Conservation (phyloP, 2,888 invertebrate species). For the Mythimna albipuncta region DNA sequence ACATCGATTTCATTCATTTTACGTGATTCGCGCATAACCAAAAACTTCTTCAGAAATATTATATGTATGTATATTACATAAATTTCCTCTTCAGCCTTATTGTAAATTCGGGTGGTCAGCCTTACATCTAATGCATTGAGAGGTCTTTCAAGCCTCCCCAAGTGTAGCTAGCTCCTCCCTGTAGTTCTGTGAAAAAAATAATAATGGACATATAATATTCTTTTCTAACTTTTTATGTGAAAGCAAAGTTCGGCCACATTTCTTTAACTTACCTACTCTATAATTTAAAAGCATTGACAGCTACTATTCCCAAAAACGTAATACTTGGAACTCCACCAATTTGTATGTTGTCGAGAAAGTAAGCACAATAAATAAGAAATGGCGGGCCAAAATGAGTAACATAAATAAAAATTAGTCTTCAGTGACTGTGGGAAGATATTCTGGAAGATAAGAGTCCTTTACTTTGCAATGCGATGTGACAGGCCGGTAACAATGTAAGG, state of each 20-base stretch:
- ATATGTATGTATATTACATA: no score
- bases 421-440: slow-evolving; percentile 9
- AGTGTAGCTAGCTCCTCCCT: no score
- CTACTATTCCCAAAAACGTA: slow-evolving; percentile 5
- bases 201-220: background rate
- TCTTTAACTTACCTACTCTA: background rate
- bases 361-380: slow-evolving; percentile 38
- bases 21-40: no score
- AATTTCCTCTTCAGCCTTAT: no score
- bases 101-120: no score
- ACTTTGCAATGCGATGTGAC: slow-evolving; percentile 35
- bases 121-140: no score
- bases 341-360: slow-evolving; percentile 26
- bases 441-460: slow-evolving; percentile 32
- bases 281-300: slow-evolving; percentile 15
- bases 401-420: slow-evolving; percentile 45
- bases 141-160: no score
- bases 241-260: background rate
- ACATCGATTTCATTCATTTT: no score
- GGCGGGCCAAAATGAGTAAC: slow-evolving; percentile 32
- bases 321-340: slow-evolving; percentile 20
- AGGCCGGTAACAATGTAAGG: slow-evolving; percentile 1
- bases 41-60: no score
- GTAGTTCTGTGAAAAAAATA: no score
- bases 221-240: background rate